phyloP scores from a whole-genome alignment of 2,113 vertebrate genomes.

The Oenanthe oenanthe region DNA sequence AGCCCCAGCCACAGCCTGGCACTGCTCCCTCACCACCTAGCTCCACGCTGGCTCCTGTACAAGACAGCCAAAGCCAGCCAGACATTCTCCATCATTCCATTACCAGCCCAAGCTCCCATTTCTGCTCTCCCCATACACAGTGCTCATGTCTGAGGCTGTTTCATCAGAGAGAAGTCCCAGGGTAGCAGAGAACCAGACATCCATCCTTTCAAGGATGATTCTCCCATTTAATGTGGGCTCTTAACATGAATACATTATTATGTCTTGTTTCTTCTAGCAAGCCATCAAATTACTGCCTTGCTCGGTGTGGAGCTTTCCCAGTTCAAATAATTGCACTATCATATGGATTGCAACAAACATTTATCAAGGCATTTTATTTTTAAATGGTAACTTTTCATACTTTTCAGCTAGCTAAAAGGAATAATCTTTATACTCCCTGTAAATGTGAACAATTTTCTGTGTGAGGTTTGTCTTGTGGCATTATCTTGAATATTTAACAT shows the following conservation, averaged over 20 bases:
- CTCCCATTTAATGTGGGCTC: neutral
- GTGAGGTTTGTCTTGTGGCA: neutral
- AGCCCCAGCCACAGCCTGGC: neutral
- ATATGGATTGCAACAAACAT: neutral
- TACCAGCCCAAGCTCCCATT: neutral
- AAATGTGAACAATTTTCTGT: neutral
- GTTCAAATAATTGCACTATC: neutral
- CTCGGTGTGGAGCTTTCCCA: neutral
- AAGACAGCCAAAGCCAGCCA: neutral
- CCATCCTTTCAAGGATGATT: neutral
- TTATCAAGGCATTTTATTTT: neutral
- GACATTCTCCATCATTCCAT: neutral
- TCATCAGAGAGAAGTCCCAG: neutral
- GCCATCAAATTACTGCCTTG: neutral
- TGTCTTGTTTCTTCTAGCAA: neutral
- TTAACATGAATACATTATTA: neutral
- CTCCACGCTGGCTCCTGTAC: neutral
- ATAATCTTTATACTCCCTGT: neutral
- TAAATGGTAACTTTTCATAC: neutral
- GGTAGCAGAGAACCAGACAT: neutral
- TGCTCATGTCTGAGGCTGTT: neutral
- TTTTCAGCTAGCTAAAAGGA: neutral
- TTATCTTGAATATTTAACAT: neutral
- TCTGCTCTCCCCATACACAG: neutral
- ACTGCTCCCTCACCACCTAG: neutral